Evolutionary conservation across 2,888 invertebrate genomes (phyloP).

Genomic region (Mimumesa dahlbomi): DNA sequence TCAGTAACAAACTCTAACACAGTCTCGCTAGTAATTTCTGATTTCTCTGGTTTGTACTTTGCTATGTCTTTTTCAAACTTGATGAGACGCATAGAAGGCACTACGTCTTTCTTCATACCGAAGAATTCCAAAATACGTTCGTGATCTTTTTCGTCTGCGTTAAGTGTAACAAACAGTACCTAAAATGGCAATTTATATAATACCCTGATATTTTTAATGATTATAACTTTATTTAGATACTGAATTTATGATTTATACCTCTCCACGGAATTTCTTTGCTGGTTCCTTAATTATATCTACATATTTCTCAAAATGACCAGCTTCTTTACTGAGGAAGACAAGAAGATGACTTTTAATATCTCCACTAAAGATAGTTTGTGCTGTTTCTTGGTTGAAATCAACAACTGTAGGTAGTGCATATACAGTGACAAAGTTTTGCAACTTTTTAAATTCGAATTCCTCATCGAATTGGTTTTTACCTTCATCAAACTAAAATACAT

Average conservation of each 20-base stretch:
- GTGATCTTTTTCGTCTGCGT: constrained; percentile 97
- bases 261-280: constrained; percentile 94
- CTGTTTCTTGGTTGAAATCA: constrained; percentile 98
- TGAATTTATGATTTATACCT: constrained; percentile 78
- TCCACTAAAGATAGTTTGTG: constrained; percentile 99
- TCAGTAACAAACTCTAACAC: constrained; percentile 90
- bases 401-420: constrained; percentile 95
- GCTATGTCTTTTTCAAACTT: constrained; percentile 98
- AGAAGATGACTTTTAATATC: constrained; percentile 98
- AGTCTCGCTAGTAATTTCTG: constrained; percentile 87
- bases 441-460: constrained; percentile 84
- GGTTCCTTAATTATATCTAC: constrained; percentile 89
- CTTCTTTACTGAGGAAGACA: constrained; percentile 95
- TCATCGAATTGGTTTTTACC: constrained; percentile 88
- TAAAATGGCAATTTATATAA: constrained; percentile 66
- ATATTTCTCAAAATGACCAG: constrained; percentile 90
- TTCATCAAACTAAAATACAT: constrained; percentile 89
- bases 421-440: constrained; percentile 91
- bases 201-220: neutral
- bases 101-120: constrained; percentile 97
- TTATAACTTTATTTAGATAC: neutral
- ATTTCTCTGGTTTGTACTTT: constrained; percentile 94
- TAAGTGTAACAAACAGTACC: constrained; percentile 97
- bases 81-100: constrained; percentile 94
- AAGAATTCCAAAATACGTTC: constrained; percentile 99